These are phyloP conservation scores for Tetramorium alpestre DNA, from an alignment of 1,140 invertebrate genomes.

Conservation along the genomic window DNA sequence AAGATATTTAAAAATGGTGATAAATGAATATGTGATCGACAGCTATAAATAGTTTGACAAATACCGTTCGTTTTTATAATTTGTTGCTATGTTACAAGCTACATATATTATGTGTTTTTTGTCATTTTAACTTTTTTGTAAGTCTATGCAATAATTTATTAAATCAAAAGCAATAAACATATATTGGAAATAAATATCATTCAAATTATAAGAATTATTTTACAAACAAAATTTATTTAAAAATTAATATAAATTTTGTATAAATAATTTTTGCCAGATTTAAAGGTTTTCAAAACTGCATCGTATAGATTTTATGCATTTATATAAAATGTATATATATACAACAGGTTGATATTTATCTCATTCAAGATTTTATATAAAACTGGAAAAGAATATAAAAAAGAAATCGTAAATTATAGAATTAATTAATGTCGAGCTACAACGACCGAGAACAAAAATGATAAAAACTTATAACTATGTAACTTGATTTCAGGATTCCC, in stretches of 20 bases:
- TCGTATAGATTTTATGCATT: neutral
- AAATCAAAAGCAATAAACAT: too few relatives aligned
- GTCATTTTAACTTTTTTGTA: too few relatives aligned
- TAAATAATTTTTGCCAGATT: neutral
- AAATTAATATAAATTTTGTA: neutral
- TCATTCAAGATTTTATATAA: neutral
- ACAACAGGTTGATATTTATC: neutral
- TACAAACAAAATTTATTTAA: too few relatives aligned
- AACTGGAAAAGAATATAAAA: neutral
- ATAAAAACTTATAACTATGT: neutral
- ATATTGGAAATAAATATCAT: too few relatives aligned
- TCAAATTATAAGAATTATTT: too few relatives aligned
- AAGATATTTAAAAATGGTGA: too few relatives aligned
- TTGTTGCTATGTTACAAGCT: too few relatives aligned
- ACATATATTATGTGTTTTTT: too few relatives aligned
- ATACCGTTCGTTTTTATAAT: too few relatives aligned
- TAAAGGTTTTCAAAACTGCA: neutral
- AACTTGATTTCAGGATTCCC: slow-evolving; percentile 90
- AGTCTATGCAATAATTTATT: too few relatives aligned
- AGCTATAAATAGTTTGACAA: too few relatives aligned
- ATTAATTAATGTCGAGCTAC: neutral
- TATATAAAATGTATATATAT: neutral
- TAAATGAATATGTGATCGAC: too few relatives aligned
- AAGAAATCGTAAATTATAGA: neutral
- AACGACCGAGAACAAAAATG: neutral